Percentiles rank a stretch among this genome's conserved stretches.
These are phyloP conservation scores for Lobophora halterata DNA, from an alignment of 2,888 invertebrate genomes.

Conservation along the genomic window DNA sequence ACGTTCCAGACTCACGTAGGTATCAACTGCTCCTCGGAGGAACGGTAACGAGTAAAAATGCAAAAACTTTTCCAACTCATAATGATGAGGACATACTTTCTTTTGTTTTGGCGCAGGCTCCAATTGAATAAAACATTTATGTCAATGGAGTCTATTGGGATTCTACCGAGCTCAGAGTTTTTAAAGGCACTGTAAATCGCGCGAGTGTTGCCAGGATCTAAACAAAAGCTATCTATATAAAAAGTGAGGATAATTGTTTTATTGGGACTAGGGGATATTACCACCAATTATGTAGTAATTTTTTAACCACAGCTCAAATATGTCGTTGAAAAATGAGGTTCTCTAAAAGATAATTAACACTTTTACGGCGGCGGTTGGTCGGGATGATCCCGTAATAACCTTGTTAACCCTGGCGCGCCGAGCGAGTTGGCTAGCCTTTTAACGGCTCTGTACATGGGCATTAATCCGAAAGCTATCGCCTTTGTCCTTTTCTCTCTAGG, in stretches of 20 bases:
- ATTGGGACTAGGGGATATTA: constrained; percentile 14
- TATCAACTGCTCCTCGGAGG: constrained; percentile 49
- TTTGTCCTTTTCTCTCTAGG: constrained; percentile 67
- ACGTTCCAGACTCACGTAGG: constrained; percentile 37
- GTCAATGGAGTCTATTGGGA: constrained; percentile 75
- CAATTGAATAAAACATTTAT: constrained; percentile 79
- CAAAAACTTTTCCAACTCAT: constrained; percentile 69
- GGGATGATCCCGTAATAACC: constrained; percentile 80
- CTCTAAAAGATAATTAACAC: constrained; percentile 76
- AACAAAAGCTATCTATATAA: constrained; percentile 37
- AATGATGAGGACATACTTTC: constrained; percentile 71
- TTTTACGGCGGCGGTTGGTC: constrained; percentile 76
- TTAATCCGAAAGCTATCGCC: constrained; percentile 78
- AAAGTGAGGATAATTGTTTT: constrained; percentile 24
- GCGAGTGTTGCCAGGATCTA: constrained; percentile 34
- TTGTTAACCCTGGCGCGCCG: constrained; percentile 78
- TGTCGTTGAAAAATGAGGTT: constrained; percentile 61
- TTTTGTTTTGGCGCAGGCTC: constrained; percentile 71
- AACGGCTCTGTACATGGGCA: constrained; percentile 77
- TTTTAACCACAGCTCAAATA: constrained; percentile 40
- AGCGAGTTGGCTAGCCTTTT: constrained; percentile 76
- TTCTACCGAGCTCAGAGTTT: constrained; percentile 61
- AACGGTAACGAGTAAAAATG: constrained; percentile 66
- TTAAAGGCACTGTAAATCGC: constrained; percentile 53
- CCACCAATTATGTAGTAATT: constrained; percentile 28